Base-by-base conservation (phyloP, 2,113 vertebrate species). In the Entosphenus tridentatus region DNA sequence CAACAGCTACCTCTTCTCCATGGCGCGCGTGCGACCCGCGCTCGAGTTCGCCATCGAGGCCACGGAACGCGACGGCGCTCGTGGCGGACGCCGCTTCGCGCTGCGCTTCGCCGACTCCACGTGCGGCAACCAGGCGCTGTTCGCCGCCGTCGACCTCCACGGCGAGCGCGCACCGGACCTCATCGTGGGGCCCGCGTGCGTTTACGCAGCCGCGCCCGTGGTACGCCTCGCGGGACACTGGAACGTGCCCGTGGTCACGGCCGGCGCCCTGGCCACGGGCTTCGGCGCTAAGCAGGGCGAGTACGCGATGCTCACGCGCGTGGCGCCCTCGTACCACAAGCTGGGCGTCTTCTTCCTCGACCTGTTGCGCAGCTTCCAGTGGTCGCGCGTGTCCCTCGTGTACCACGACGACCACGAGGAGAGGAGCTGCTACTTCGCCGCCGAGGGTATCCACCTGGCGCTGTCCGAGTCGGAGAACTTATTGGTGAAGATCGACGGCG, bases 271-370 rank as follows among this genome's bases (percentile, higher is more conserved):
- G 76, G 93, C 90, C 67, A 76, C 80, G 0, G 88, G 78, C 74
- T 97, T 96, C 82, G 76, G 78, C 70, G 73, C 79, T 67, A 89
- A 90, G 77, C 39, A 39, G 39, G 62, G 62, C 8, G 89, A 96
- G 70, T 96, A 77, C 80, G 84, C 88, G 68, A 88, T 86, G 72
- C 84, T 97, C 69, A 93, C 88, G 56, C 86, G 93, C 72, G 83
- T 91, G 67, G 82, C 88, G 1, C 92, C 93, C n/a, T 83, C 84
- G 70, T 95, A 96, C 78, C 79, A 83, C 76, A 95, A 96, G 73
- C 89, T 98, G 90, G 89, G 88, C 55, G 87, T 89, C 78, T 87
- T 85, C 69, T 86, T 98, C 80, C 77, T 78, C 8, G 83, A 84
- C n/a, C 81, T 98, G 72, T 96, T 91, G 75, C 80, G 80, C 56